These are phyloP conservation scores for Spodoptera litura DNA, from an alignment of 1,140 invertebrate genomes.

Conservation along the genomic window DNA sequence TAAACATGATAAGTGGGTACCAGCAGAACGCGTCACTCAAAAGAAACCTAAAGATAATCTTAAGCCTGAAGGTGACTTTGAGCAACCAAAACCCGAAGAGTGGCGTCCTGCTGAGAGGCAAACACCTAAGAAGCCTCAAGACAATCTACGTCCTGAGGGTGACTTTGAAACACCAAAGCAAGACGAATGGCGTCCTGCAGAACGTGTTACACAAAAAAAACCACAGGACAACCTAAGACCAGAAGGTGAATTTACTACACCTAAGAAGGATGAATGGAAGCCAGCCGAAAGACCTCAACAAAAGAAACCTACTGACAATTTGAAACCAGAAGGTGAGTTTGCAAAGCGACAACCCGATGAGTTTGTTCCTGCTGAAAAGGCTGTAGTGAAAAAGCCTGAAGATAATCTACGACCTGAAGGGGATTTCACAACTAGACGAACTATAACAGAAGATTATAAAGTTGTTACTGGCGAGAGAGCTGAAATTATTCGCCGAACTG, in stretches of 20 bases:
- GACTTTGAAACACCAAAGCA: constrained; percentile 83
- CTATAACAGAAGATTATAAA: constrained; percentile 87
- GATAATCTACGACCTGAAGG: constrained; percentile 89
- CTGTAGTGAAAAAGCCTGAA: constrained; percentile 86
- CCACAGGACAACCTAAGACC: constrained; percentile 85
- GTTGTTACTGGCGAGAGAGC: constrained; percentile 87
- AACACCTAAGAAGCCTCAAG: constrained; percentile 71
- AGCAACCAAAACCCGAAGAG: constrained; percentile 80
- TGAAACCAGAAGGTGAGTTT: constrained; percentile 87
- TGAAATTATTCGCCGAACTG: constrained; percentile 87
- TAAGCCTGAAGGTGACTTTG: constrained; percentile 87
- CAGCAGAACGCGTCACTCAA: constrained; percentile 85
- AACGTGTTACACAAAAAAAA: constrained; percentile 61
- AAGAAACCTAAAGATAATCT: constrained; percentile 86
- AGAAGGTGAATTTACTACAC: constrained; percentile 87
- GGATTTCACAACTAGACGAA: constrained; percentile 85
- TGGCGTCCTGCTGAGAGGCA: constrained; percentile 83
- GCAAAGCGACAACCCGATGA: constrained; percentile 86
- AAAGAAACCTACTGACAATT: constrained; percentile 79
- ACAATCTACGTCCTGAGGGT: constrained; percentile 88
- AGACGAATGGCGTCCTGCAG: constrained; percentile 79
- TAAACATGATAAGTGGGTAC: constrained; percentile 78
- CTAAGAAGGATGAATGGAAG: constrained; percentile 77
- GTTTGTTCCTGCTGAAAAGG: constrained; percentile 87
- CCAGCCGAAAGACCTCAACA: constrained; percentile 69